phyloP scores from a whole-genome alignment of 1,140 invertebrate genomes.

The Aphelinus certus region DNA sequence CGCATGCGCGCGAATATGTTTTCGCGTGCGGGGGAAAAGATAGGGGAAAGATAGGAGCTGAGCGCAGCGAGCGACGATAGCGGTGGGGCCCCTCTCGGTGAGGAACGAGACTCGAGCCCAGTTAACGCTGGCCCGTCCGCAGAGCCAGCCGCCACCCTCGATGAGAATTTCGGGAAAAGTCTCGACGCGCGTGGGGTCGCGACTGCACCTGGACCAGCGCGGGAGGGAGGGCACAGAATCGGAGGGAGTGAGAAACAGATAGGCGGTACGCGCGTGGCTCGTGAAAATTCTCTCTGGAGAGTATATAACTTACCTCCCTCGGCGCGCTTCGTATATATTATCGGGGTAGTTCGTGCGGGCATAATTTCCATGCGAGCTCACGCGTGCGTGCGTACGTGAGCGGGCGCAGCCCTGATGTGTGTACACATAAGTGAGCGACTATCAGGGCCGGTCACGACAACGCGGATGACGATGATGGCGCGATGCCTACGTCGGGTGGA shows the following conservation, averaged over 20 bases:
- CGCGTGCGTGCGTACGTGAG: background rate
- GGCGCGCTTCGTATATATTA: background rate
- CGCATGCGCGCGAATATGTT: background rate
- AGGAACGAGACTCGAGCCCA: background rate
- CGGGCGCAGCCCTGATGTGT: background rate
- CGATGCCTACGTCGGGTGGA: no score
- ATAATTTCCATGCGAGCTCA: slow-evolving; percentile 13
- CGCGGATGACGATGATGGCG: no score
- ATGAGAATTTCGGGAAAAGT: slow-evolving; percentile 21
- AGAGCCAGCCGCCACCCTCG: background rate
- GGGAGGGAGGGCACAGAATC: no score
- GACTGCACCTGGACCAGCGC: background rate
- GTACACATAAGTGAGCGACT: no score
- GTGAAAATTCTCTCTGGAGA: background rate
- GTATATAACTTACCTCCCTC: background rate
- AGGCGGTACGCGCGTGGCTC: background rate
- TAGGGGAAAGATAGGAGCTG: background rate
- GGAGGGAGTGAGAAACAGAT: background rate
- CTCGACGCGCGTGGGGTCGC: background rate
- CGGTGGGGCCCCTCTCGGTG: background rate
- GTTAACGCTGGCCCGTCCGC: slow-evolving; percentile 11
- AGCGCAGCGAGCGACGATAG: slow-evolving; percentile 37
- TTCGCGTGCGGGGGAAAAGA: background rate
- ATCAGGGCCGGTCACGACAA: no score
- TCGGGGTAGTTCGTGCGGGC: slow-evolving; percentile 19